These are phyloP conservation scores for Cataglyphis hispanica DNA, from an alignment of 1,140 invertebrate genomes.

Conservation along the genomic window DNA sequence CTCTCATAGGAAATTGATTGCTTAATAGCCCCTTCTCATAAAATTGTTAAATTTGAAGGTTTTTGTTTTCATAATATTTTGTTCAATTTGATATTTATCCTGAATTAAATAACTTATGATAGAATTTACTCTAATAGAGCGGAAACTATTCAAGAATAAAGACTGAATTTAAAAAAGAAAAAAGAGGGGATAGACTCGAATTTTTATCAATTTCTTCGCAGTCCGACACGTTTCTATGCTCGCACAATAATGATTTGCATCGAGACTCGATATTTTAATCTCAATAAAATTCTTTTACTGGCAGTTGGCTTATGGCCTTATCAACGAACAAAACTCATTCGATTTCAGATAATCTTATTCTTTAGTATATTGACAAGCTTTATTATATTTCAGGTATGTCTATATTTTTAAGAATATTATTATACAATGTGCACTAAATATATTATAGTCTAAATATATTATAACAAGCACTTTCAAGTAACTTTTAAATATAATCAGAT, in stretches of 20 bases:
- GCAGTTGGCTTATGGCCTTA: slow-evolving; percentile 12
- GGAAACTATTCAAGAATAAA: background rate
- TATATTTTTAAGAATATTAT: background rate
- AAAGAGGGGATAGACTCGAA: background rate
- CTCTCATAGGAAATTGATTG: too few relatives aligned
- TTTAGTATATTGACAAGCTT: background rate
- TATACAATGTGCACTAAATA: background rate
- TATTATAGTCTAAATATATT: background rate
- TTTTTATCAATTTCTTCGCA: background rate
- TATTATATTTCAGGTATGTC: slow-evolving; percentile 6
- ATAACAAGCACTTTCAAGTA: background rate
- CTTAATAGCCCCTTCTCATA: too few relatives aligned
- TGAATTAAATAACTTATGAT: too few relatives aligned
- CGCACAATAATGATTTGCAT: background rate
- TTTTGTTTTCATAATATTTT: background rate
- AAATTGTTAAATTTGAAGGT: too few relatives aligned
- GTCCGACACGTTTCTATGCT: background rate
- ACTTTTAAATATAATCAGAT: background rate
- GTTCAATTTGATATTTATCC: too few relatives aligned
- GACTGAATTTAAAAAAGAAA: background rate
- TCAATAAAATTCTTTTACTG: background rate
- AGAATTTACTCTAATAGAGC: too few relatives aligned
- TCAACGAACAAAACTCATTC: background rate
- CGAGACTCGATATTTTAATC: background rate
- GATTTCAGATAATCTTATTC: background rate